A percentile compares a stretch with the other conserved stretches of the same genome.
phyloP scores from a whole-genome alignment of 1,140 invertebrate species.

The Drosophila lowei region DNA sequence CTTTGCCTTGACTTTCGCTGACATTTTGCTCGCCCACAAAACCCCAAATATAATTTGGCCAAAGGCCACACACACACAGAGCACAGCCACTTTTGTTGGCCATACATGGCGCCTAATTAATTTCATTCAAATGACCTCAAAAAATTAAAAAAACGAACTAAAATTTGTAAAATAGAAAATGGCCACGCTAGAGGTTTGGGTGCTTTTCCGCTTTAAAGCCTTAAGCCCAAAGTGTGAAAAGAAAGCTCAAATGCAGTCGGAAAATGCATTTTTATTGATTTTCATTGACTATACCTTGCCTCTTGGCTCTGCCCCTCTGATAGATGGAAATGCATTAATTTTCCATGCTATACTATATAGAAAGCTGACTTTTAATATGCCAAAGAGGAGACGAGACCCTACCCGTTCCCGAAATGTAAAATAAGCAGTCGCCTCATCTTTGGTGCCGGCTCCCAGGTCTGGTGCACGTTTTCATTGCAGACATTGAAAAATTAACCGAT shows the following conservation, averaged over 20 bases:
- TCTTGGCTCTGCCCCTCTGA: conserved; percentile 13
- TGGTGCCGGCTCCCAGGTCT: conserved; percentile 14
- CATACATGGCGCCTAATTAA: conserved; percentile 70
- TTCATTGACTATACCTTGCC: conserved; percentile 20
- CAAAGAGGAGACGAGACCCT: conserved; percentile 1
- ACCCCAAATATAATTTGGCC: conserved; percentile 48
- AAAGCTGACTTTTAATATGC: conserved; percentile 28
- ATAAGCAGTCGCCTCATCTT: conserved; percentile 23
- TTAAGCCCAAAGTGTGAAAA: neutral
- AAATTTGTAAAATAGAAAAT: conserved; percentile 15
- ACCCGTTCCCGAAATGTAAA: conserved; percentile 8
- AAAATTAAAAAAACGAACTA: conserved; percentile 35
- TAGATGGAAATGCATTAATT: conserved; percentile 67
- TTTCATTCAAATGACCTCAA: conserved; percentile 64
- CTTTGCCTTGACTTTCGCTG: conserved; percentile 71
- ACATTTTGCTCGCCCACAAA: conserved; percentile 5
- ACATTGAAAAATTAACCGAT: conserved; percentile 79
- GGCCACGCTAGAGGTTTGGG: neutral
- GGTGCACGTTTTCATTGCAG: conserved; percentile 68
- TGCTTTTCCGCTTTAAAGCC: neutral
- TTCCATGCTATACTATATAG: conserved; percentile 15
- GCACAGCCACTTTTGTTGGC: conserved; percentile 43
- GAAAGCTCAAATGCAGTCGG: conserved; percentile 2
- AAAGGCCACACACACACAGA: conserved; percentile 45
- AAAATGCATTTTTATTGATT: conserved; percentile 60